phyloP scores from a whole-genome alignment of 2,888 invertebrate genomes.

The Bugula neritina region DNA sequence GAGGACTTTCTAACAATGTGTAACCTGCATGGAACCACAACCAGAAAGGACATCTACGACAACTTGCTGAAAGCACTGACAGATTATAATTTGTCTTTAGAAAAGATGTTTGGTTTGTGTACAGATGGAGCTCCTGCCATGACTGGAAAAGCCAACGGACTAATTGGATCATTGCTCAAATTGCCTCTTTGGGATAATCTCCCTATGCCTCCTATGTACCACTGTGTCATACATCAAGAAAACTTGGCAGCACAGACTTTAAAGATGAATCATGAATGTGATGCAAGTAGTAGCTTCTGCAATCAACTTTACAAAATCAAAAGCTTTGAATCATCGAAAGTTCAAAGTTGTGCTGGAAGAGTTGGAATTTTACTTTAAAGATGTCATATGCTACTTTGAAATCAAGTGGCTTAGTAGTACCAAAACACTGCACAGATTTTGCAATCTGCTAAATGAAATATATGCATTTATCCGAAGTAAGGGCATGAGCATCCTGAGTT shows the following conservation, averaged over 20 bases:
- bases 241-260: too few species aligned
- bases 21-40: background rate
- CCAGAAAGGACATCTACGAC: background rate
- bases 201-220: background rate
- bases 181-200: background rate
- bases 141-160: background rate
- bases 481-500: background rate
- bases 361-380: background rate
- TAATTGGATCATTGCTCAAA: background rate
- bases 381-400: too few species aligned
- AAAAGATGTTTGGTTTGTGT: background rate
- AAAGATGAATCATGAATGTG: background rate
- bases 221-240: background rate
- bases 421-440: background rate
- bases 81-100: background rate
- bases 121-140: background rate
- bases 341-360: background rate
- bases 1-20: background rate
- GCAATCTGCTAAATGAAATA: background rate
- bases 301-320: background rate
- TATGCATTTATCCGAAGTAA: background rate
- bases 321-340: too few species aligned
- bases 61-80: background rate
- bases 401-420: background rate
- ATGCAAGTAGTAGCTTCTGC: background rate